phyloP scores from a whole-genome alignment of 2,113 vertebrate species.

The Chlorocebus sabaeus region DNA sequence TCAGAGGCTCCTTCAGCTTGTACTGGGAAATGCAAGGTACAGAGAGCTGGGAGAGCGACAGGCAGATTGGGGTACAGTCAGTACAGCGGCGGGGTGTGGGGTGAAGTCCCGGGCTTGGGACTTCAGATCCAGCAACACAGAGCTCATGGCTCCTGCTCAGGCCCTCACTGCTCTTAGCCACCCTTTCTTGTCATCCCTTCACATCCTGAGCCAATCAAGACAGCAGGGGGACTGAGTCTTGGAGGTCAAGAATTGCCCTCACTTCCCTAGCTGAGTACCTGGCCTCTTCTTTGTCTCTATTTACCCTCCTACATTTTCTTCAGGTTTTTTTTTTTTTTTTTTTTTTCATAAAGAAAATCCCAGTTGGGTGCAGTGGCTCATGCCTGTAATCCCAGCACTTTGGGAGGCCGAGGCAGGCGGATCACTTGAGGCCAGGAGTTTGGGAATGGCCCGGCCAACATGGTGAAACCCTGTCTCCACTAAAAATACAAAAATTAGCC shows the following conservation, averaged over 20 bases:
- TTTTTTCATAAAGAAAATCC: not conserved
- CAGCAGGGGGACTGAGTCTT: not conserved
- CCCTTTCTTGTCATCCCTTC: too few relatives aligned
- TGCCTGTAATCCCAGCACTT: too few relatives aligned
- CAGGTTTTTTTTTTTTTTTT: not conserved
- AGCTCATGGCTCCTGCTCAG: rapidly evolving
- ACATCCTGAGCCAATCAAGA: not conserved
- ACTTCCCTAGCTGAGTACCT: not conserved
- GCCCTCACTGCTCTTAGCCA: not conserved
- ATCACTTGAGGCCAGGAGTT: too few relatives aligned
- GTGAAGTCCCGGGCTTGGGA: not conserved
- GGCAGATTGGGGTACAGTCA: not conserved
- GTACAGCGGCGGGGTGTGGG: rapidly evolving
- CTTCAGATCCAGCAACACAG: not conserved
- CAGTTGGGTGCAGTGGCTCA: too few relatives aligned
- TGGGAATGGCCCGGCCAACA: too few relatives aligned
- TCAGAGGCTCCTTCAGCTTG: not conserved
- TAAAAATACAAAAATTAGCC: not conserved
- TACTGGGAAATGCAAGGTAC: not conserved
- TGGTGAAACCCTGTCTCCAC: not conserved
- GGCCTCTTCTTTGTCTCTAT: not conserved
- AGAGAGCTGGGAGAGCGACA: rapidly evolving
- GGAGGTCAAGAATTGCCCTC: not conserved
- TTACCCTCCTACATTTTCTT: not conserved
- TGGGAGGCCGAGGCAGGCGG: too few relatives aligned